Conservation (phyloP, 2,113 vertebrate genomes). For the Psettodes erumei region DNA sequence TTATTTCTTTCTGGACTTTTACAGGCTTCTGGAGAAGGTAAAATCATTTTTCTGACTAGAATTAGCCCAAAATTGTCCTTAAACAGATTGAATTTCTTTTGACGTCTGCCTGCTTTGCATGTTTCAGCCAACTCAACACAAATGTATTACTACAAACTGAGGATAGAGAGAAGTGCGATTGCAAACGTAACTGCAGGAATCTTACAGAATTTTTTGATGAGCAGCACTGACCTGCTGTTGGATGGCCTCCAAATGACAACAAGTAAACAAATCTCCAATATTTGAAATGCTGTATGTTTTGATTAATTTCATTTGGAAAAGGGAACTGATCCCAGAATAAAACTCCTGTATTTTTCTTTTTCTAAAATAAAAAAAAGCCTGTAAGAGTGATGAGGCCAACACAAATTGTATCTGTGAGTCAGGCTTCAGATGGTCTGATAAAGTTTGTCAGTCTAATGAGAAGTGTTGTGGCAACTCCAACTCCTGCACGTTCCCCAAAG, state of each 20-base stretch:
- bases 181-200: fast-evolving
- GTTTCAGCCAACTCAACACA: constrained; percentile 59
- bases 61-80: too few species aligned
- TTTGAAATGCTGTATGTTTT: background rate
- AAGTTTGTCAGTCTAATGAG: background rate
- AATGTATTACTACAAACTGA: constrained; percentile 61
- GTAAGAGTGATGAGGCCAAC: fast-evolving
- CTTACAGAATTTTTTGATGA: fast-evolving
- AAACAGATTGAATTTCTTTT: background rate
- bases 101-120: background rate
- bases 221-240: fast-evolving
- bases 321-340: background rate
- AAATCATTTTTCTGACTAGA: too few species aligned
- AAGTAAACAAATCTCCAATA: constrained; percentile 58
- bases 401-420: fast-evolving
- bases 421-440: constrained; percentile 24
- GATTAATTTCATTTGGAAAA: background rate
- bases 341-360: background rate
- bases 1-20: constrained; percentile 15
- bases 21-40: constrained; percentile 60
- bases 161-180: constrained; percentile 11
- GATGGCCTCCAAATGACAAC: constrained; percentile 21
- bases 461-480: fast-evolving
- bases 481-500: background rate
- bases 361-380: constrained; percentile 29